Base-by-base conservation (phyloP, 1,140 invertebrate genomes). In the Wasmannia auropunctata region DNA sequence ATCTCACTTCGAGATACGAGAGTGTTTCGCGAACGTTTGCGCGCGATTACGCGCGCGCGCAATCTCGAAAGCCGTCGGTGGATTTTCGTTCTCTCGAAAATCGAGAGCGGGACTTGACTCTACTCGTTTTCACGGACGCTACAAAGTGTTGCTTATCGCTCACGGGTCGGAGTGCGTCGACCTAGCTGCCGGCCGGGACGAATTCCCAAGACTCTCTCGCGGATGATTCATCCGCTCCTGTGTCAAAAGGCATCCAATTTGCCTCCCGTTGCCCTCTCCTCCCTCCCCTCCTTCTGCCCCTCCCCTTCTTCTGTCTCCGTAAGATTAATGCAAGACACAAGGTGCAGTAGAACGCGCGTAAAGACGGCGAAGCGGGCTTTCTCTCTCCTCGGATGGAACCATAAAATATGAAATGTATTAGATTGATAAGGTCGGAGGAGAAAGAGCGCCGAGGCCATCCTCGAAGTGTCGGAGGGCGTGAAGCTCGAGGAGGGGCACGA, bases 401-500 rank as follows among this genome's bases (percentile, higher is more conserved):
- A 86, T 93, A 93, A 94, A 94, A 92, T 93, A 93, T 92, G 88
- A 92, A 94, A 92, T 87, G 91, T 93, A 92, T 93, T 93, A 92
- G 91, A 93, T 92, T 93, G 91, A 93, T 93, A 93, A 93, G 92
- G 62, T 81, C 76, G 37, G n/a, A 14, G 56, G 75, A 10, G 69
- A 60, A 75, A 10, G 49, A 75, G 51, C 60, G 54, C 28, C 19
- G 40, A 54, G 19, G n/a, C 10, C 62, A 37, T 65, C 34, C 62
- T 65, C 34, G 31, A 40, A 67, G 8, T n/a, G 14, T 22, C 22
- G 51, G 28, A 69, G 34, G 49, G n/a, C 34, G 37, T 65, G 2
- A 51, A 4, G 46, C 62, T 2, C n/a, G n/a, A n/a, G 37, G 40
- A 63, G 60, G 31, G 60, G 5, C 22, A 40, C 54, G 16, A n/a